Conservation (phyloP, 2,888 invertebrate genomes). For the Lithophane leautieri region DNA sequence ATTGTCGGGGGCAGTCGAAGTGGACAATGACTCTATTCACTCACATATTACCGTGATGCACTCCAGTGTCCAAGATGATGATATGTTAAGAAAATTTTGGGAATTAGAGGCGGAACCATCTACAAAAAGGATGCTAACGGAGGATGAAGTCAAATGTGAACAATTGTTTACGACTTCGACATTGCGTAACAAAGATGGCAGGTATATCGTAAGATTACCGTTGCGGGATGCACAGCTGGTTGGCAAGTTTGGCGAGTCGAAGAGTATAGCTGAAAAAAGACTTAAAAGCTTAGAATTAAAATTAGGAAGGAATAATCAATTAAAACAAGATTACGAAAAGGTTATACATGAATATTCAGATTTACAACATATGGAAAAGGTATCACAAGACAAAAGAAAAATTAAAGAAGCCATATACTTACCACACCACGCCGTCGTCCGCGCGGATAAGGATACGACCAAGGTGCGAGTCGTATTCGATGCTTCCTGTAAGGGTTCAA, state of each 20-base stretch:
- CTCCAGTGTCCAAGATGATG: neutral
- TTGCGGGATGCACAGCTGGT: too few species aligned
- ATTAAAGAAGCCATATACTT: neutral
- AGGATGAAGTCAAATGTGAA: neutral
- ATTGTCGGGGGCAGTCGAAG: neutral
- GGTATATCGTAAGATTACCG: too few species aligned
- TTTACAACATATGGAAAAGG: neutral
- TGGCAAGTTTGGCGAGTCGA: too few species aligned
- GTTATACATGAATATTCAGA: neutral
- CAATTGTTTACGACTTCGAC: too few species aligned
- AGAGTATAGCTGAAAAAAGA: too few species aligned
- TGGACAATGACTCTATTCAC: neutral
- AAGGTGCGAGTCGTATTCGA: conserved; percentile 12
- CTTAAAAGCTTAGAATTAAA: too few species aligned
- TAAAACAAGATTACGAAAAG: neutral
- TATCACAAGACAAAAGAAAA: neutral
- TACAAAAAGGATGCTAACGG: neutral
- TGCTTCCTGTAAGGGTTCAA: neutral
- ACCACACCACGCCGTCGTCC: conserved; percentile 27
- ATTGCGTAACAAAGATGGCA: too few species aligned
- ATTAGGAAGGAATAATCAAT: neutral
- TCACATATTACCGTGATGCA: neutral
- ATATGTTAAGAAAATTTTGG: neutral
- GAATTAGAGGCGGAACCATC: neutral
- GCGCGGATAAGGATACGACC: conserved; percentile 19